Evolutionary conservation across 2,113 vertebrate genomes (phyloP).

Genomic region (Lepisosteus osseus): DNA sequence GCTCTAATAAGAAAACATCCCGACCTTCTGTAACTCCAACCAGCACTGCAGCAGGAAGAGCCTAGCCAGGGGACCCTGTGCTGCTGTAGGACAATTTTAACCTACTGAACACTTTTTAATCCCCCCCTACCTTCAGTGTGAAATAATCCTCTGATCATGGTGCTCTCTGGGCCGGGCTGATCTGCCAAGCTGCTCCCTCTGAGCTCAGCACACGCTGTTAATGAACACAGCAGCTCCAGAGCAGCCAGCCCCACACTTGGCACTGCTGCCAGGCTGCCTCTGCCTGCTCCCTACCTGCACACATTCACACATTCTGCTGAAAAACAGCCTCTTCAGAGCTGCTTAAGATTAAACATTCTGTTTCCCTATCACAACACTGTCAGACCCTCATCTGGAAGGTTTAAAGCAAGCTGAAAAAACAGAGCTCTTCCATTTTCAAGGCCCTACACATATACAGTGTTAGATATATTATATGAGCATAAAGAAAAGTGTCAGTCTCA

Average conservation of each 20-base stretch:
- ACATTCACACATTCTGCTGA: background rate
- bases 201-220: background rate
- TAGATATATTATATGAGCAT: too few species aligned
- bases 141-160: background rate
- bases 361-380: background rate
- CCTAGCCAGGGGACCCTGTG: background rate
- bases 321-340: too few species aligned
- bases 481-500: background rate
- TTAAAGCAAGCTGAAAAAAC: too few species aligned
- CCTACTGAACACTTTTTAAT: slow-evolving; percentile 1
- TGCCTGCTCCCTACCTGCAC: background rate
- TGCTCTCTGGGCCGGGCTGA: background rate
- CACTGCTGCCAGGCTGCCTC: background rate
- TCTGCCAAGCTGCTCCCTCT: background rate
- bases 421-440: too few species aligned
- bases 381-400: background rate
- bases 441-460: too few species aligned
- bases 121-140: slow-evolving; percentile 3
- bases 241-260: background rate
- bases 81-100: slow-evolving; percentile 12
- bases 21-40: too few species aligned
- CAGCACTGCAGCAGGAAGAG: too few species aligned
- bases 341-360: background rate
- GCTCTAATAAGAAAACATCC: too few species aligned
- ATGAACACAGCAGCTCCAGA: background rate